Base-by-base conservation (phyloP, 2,113 vertebrate species). In the Rhegmatorhina hoffmannsi region DNA sequence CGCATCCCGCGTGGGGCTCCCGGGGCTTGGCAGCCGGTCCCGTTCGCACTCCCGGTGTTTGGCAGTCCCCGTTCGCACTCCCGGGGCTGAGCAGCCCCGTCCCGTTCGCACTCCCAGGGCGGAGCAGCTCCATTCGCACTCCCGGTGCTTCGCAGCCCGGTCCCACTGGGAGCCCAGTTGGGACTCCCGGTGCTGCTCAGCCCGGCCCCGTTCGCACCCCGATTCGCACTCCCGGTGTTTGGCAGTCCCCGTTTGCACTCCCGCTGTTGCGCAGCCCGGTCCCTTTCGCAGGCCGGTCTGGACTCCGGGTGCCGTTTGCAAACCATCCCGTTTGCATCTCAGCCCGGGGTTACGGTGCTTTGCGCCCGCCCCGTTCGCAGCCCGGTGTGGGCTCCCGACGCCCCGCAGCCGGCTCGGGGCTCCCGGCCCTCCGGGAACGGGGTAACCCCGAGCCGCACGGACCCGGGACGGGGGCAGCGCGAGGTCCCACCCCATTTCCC, bases 101-200 rank as follows among this genome's bases (percentile, higher is more conserved):
- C 38, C 38, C 1, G 9, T 55, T 72, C 3, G 1, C 6, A 0
- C 14, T 62, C 23, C 10, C 16, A 7, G 20, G 3, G 5, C 3
- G 17, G 13, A 7, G 3, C n/a, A 13, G 25, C 14, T 16, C 55
- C 29, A 6, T 55, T 64, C 10, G 10, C 56, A 16, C 49, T 53
- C 14, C 15, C 38, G 19, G 36, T 59, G 6, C 31, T 5, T n/a
- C 14, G 2, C 44, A n/a, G 44, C 34, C 52, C 26, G 26, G 21
- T 73, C 25, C 68, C 44, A 13, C 5, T 40, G 25, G 33, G 24
- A 49, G 8, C 66, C 17, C 33, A 3, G 9, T 13, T 66, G 5
- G 6, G 15, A 5, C 44, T 33, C 20, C 12, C 25, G 13, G 26
- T 8, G 11, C 15, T 17, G 7, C 14, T 16, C 43, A 63, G 31